These are phyloP conservation scores for Ramphastos sulfuratus DNA, from an alignment of 2,113 vertebrate genomes.

Conservation along the genomic window DNA sequence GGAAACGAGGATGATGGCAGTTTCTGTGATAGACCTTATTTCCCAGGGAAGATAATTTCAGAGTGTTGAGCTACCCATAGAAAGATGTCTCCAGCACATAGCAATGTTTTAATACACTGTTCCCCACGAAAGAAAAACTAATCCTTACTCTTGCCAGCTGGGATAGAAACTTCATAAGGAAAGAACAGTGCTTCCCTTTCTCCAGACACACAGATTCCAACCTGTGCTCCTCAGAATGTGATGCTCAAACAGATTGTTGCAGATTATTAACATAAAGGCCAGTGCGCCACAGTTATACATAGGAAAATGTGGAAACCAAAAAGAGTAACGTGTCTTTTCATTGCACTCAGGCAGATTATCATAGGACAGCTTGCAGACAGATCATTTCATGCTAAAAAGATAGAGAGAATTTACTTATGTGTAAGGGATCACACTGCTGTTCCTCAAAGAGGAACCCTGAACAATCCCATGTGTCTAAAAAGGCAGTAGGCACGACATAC, in stretches of 20 bases:
- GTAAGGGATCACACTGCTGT: conserved; percentile 5
- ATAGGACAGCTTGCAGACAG: conserved; percentile 31
- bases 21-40: conserved; percentile 15
- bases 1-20: neutral
- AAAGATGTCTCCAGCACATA: neutral
- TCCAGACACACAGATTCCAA: conserved; percentile 4
- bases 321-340: neutral
- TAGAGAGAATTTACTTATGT: neutral
- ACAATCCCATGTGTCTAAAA: conserved; percentile 18
- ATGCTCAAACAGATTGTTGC: neutral
- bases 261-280: conserved; percentile 27
- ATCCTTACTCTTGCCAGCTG: conserved; percentile 6
- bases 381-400: conserved; percentile 17
- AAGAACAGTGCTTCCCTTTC: conserved; percentile 4
- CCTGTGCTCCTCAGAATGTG: neutral
- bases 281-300: neutral
- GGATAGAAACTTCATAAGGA: conserved; percentile 21
- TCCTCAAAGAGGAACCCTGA: conserved; percentile 10
- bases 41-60: conserved; percentile 27
- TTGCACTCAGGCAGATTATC: neutral
- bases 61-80: neutral
- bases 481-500: conserved; percentile 32
- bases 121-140: neutral
- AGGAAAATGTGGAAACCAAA: conserved; percentile 37
- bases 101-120: neutral